Percentiles rank a stretch among this genome's conserved stretches.
phyloP scores from a whole-genome alignment of 2,113 vertebrate species.

The Tupaia tana region DNA sequence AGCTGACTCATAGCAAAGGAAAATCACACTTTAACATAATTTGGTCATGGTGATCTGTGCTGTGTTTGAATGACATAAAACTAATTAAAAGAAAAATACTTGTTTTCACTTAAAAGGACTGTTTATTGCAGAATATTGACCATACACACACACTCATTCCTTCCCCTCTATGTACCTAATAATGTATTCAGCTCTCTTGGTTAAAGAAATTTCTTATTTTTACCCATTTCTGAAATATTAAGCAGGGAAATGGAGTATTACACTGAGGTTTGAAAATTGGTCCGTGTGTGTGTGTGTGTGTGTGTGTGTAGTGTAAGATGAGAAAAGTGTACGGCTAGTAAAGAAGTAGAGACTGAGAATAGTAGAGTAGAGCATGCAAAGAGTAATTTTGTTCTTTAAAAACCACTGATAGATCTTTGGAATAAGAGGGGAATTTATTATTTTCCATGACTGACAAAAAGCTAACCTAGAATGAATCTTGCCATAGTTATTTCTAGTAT shows the following conservation, averaged over 20 bases:
- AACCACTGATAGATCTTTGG: neutral
- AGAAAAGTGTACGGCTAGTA: neutral
- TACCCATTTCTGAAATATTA: neutral
- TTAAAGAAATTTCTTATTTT: neutral
- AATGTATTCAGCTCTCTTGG: neutral
- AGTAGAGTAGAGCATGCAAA: neutral
- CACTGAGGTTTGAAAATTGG: constrained; percentile 10
- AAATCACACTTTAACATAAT: neutral
- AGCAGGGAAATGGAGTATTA: neutral
- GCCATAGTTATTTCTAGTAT: neutral
- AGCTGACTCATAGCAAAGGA: constrained; percentile 21
- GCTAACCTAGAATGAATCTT: neutral
- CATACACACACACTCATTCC: neutral
- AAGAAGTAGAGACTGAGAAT: neutral
- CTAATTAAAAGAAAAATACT: neutral
- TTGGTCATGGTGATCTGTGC: constrained; percentile 1
- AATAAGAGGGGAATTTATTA: neutral
- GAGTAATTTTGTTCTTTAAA: neutral
- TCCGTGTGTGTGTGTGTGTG: neutral
- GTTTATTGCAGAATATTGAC: constrained; percentile 15
- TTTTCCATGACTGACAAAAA: neutral
- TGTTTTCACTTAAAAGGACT: neutral
- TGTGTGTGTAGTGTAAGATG: neutral
- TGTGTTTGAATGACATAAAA: constrained; percentile 23
- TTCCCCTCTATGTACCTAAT: neutral